Conservation (phyloP, 2,888 invertebrate species). For the Zelleria hepariella region DNA sequence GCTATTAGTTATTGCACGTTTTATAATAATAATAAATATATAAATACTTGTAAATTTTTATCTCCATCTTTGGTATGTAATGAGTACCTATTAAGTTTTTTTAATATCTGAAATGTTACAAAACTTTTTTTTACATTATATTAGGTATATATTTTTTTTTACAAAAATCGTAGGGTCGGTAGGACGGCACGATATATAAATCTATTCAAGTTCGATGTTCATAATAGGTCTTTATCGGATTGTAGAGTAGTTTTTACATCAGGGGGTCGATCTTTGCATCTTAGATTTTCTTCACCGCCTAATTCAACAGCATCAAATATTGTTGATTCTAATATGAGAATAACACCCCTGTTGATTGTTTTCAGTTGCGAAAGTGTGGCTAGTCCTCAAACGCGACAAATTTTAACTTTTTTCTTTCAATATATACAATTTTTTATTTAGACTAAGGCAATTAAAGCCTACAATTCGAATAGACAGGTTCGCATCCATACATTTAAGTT, state of each 20-base stretch:
- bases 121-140: conserved; percentile 62
- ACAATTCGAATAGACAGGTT: conserved; percentile 65
- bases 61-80: conserved; percentile 68
- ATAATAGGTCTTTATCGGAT: conserved; percentile 58
- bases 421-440: conserved; percentile 70
- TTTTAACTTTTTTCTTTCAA: conserved; percentile 26
- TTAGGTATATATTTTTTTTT: conserved; percentile 66
- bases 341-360: conserved; percentile 12
- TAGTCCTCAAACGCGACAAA: conserved; percentile 21
- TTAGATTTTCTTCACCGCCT: background rate
- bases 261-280: conserved; percentile 37
- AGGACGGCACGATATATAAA: conserved; percentile 70
- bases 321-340: conserved; percentile 6
- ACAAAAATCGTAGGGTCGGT: conserved; percentile 72
- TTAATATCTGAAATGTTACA: conserved; percentile 66
- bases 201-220: conserved; percentile 70
- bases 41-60: conserved; percentile 71
- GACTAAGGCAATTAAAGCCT: conserved; percentile 70
- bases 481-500: conserved; percentile 60
- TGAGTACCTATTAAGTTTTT: conserved; percentile 55
- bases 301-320: conserved; percentile 8
- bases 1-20: conserved; percentile 73
- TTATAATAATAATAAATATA: conserved; percentile 72
- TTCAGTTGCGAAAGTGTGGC: conserved; percentile 22
- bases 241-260: conserved; percentile 17